Conservation (phyloP, 2,888 invertebrate species). For the Matsumyia berberina region DNA sequence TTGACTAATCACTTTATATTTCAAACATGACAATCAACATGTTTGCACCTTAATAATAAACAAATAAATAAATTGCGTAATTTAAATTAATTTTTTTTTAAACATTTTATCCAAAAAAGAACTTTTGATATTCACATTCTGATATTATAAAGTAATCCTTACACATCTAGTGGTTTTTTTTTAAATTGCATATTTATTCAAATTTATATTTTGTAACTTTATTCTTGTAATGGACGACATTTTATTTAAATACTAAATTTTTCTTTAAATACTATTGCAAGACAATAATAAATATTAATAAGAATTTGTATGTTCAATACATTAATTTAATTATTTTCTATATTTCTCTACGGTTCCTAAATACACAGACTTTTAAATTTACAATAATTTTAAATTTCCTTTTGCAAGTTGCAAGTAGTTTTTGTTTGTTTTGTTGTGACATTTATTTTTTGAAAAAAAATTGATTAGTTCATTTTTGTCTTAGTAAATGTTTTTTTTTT, state of each 20-base stretch:
- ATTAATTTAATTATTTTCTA: constrained; percentile 49
- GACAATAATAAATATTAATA: constrained; percentile 29
- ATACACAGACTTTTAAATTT: constrained; percentile 73
- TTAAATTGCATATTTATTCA: constrained; percentile 44
- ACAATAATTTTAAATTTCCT: constrained; percentile 52
- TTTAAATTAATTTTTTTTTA: constrained; percentile 12
- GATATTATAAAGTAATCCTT: constrained; percentile 9
- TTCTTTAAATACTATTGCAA: constrained; percentile 34
- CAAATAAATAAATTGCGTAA: background rate
- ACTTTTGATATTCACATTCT: constrained; percentile 50
- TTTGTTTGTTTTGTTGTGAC: constrained; percentile 10
- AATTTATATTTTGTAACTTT: constrained; percentile 40
- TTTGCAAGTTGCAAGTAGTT: constrained; percentile 17
- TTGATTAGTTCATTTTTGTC: constrained; percentile 5
- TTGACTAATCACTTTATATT: background rate
- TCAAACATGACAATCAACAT: background rate
- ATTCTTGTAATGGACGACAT: constrained; percentile 67
- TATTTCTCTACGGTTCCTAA: constrained; percentile 37
- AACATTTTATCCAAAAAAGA: constrained; percentile 2
- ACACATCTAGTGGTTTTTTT: constrained; percentile 15
- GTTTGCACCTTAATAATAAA: background rate
- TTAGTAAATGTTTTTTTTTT: background rate
- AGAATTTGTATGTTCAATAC: background rate
- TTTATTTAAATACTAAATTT: constrained; percentile 17
- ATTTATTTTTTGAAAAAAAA: constrained; percentile 16